Percentiles rank a stretch among this genome's conserved stretches.
Conservation (phyloP, 2,113 vertebrate genomes). For the Lepidothrix coronata region DNA sequence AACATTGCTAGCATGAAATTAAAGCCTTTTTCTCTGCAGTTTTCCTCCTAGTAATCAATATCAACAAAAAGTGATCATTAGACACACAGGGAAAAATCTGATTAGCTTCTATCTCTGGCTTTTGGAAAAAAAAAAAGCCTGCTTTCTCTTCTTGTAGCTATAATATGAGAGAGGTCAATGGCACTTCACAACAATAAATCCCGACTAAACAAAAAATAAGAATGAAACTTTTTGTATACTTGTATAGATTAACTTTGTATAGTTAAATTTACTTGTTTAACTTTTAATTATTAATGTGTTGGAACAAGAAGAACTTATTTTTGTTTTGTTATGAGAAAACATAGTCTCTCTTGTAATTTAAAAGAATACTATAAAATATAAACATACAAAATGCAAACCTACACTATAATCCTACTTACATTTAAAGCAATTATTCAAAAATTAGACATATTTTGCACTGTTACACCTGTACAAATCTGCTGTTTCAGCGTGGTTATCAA, state of each 20-base stretch:
- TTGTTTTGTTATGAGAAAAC: neutral
- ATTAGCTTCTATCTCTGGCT: neutral
- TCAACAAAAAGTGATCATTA: neutral
- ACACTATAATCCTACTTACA: neutral
- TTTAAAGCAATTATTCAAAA: neutral
- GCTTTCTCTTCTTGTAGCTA: neutral
- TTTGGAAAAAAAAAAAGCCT: neutral
- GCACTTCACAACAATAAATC: neutral
- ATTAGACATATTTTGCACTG: neutral
- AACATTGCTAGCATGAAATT: constrained; percentile 31
- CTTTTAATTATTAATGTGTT: neutral
- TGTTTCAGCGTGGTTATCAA: neutral
- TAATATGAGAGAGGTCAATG: neutral
- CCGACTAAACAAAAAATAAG: neutral
- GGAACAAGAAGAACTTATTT: neutral
- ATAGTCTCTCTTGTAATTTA: neutral
- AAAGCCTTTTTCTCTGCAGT: constrained; percentile 15
- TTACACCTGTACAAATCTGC: neutral
- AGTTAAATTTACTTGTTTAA: neutral
- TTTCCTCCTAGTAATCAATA: constrained; percentile 17
- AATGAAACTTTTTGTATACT: neutral
- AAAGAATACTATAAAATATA: neutral
- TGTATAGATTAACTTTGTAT: neutral
- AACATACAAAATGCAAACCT: neutral
- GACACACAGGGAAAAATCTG: neutral